Base-by-base conservation (phyloP, 2,888 invertebrate species). In the Gnatocerus cornutus region DNA sequence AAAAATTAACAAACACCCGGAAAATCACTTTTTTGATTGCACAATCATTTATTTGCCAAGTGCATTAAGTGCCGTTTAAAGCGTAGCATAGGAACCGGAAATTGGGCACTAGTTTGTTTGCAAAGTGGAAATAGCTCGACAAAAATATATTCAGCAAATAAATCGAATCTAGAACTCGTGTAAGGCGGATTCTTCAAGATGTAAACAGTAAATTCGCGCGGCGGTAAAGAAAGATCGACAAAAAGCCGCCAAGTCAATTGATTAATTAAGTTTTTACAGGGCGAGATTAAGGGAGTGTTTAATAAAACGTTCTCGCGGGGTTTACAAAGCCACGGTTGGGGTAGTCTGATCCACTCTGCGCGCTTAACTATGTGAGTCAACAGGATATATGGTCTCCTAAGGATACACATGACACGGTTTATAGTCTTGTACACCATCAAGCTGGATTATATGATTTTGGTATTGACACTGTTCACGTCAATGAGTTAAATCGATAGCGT, bases 301-400 rank as follows among this genome's bases (percentile, higher is more conserved):
- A 67, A 67, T 67, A 67, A 67, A 59, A 59, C 59, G 67, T 50
- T 27, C 59, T 52, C 59, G 30, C 16, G 67, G 16, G 67, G 59
- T 58, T 67, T 67, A 63, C 63, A 29, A 43, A 27, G 33, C 43
- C 30, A 39, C 37, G 65, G 56, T 65, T 64, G 64, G 64, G 64
- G 55, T 64, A 53, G 64, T 56, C 69, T 69, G 69, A 69, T 69
- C 69, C 69, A 69, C 69, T 69, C 65, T 59, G 45, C 59, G 53
- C 43, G 64, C 53, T 69, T 69, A 64, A 69, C 69, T 65, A 46
- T 64, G 53, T 65, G 41, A 59, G 69, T 69, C 69, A 69, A 69
- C 69, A 69, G 69, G 45, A 43, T 58, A 33, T 61, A 69, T 64
- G 48, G 65, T 65, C 65, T 65, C 65, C 55, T 55, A 65, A 65